Base-by-base conservation (phyloP, 2,113 vertebrate genomes). In the Erythrolamprus reginae region DNA sequence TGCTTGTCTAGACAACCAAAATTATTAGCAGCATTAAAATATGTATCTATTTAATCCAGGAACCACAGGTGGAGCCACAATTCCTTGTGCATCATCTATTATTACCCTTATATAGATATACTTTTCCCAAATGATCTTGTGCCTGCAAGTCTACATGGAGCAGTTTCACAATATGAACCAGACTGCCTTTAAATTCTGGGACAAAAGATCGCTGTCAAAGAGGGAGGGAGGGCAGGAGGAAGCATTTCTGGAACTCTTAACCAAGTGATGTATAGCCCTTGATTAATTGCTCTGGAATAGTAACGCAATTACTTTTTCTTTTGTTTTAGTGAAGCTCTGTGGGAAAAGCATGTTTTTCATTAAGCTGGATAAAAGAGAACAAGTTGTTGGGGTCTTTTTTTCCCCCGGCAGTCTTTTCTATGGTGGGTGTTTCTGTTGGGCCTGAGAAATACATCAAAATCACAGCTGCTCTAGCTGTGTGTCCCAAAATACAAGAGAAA, bases 271-370 rank as follows among this genome's bases (percentile, higher is more conserved):
- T 48, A 89, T 58, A 28, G 58, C 51, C 45, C 47, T 65, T 24
- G 42, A 53, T 52, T 84, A 45, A 55, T 61, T 52, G 24, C 50
- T n/a, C 33, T 85, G 48, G 53, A 65, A 85, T 53, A 84, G 21
- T 45, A 61, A 50, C 17, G 24, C 47, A 42, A 45, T 47, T 50
- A 13, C 70, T 77, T 42, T 21, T 33, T 19, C n/a, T 0, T 77
- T 38, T 83, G 42, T 90, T 84, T 84, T 33, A 26, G 4, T 33
- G 42, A 42, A 65, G 21, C 4, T 52, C 33, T 65, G 45, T n/a
- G 82, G 48, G 38, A 50, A 88, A 19, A 58, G 42, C 33, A 42
- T 91, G 90, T 88, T 91, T 88, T 84, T 85, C 55, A 91, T 88
- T 91, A 84, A 10, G 26, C n/a, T 21, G 23, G 52, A 91, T 84